Evolutionary conservation across 2,113 vertebrate genomes (phyloP).

Genomic region (Sebastes schlegelii): DNA sequence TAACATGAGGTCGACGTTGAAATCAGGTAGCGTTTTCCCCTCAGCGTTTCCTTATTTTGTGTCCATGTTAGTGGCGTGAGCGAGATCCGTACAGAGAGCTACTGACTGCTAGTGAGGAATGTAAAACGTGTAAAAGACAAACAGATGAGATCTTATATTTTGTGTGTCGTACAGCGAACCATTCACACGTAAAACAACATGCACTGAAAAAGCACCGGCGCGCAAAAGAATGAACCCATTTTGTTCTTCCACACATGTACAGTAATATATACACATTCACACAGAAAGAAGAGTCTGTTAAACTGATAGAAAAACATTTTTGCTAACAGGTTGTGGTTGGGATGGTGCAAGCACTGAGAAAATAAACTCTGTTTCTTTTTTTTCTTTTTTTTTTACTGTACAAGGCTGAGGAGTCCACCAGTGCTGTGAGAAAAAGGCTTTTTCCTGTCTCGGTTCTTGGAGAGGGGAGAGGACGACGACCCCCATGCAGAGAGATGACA

Average conservation of each 20-base stretch:
- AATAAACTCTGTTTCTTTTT: slow-evolving; percentile 45
- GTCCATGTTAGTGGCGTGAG: slow-evolving; percentile 28
- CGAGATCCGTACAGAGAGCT: slow-evolving; percentile 31
- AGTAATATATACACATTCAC: slow-evolving; percentile 59
- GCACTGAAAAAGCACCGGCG: slow-evolving; percentile 63
- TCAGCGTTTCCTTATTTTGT: slow-evolving; percentile 6
- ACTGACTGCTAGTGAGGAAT: slow-evolving; percentile 52
- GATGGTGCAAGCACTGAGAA: slow-evolving; percentile 65
- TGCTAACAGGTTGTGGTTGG: slow-evolving; percentile 40
- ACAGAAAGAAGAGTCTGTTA: slow-evolving; percentile 49
- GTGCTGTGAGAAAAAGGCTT: slow-evolving; percentile 47
- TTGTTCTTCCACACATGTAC: slow-evolving; percentile 61
- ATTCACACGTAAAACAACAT: slow-evolving; percentile 55
- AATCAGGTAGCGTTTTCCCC: slow-evolving; percentile 7
- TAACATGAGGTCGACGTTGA: slow-evolving; percentile 37
- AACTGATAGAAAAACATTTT: slow-evolving; percentile 64
- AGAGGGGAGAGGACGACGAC: slow-evolving; percentile 21
- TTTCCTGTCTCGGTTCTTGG: slow-evolving; percentile 33
- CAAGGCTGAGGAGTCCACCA: slow-evolving; percentile 50
- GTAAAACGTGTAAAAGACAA: slow-evolving; percentile 18
- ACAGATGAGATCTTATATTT: slow-evolving; percentile 19
- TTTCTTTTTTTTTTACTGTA: slow-evolving; percentile 34
- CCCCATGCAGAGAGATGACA: slow-evolving; percentile 35
- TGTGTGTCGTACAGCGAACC: slow-evolving; percentile 16
- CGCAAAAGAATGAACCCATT: slow-evolving; percentile 18